Evolutionary conservation across 2,888 invertebrate species (phyloP).

Genomic region (Drosophila greeni): DNA sequence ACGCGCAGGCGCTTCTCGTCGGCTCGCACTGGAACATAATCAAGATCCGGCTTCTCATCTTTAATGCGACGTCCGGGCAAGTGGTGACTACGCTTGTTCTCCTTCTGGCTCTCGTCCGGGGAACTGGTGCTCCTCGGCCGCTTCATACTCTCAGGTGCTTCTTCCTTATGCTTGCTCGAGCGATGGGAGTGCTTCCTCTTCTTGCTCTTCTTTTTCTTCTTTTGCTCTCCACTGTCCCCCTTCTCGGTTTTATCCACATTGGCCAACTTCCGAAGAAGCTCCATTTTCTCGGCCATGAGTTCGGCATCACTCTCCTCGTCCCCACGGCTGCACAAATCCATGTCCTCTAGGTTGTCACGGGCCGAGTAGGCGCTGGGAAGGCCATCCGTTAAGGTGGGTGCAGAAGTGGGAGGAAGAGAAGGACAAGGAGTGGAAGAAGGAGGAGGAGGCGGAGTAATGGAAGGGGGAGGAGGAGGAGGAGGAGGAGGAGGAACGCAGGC

Average conservation of each 20-base stretch:
- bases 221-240: background rate
- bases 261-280: slow-evolving; percentile 1
- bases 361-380: slow-evolving; percentile 18
- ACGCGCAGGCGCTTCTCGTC: slow-evolving; percentile 19
- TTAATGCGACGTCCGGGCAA: slow-evolving; percentile 7
- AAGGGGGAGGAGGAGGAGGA: background rate
- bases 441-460: background rate
- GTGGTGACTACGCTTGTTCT: slow-evolving; percentile 4
- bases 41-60: background rate
- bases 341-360: slow-evolving; percentile 14
- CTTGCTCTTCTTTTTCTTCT: slow-evolving; percentile 23
- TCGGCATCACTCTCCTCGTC: background rate
- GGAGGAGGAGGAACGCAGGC: background rate
- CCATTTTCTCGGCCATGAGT: background rate
- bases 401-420: background rate
- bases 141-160: background rate
- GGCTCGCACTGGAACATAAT: slow-evolving; percentile 13
- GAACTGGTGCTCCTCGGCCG: background rate
- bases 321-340: slow-evolving; percentile 23
- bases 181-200: slow-evolving; percentile 22
- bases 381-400: background rate
- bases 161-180: slow-evolving; percentile 7
- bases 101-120: background rate
- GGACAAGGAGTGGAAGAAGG: background rate
- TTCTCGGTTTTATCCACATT: background rate